These are phyloP conservation scores for Cremastinae sp. DNA, from an alignment of 2,888 invertebrate genomes.

Conservation along the genomic window DNA sequence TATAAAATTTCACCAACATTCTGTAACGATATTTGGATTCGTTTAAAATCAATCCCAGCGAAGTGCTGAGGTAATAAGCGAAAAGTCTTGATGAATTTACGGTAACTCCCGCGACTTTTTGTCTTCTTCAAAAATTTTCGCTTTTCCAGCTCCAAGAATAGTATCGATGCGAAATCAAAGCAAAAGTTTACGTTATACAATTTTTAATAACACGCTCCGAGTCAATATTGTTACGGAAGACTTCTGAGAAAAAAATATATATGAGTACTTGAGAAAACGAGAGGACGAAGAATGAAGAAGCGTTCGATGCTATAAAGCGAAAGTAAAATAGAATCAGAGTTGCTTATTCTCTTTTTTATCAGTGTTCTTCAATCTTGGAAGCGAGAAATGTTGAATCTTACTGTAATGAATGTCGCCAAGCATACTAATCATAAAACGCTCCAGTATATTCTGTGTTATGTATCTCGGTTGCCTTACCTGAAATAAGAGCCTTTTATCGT, in stretches of 20 bases:
- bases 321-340: slow-evolving; percentile 25
- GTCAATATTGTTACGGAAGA: too few relatives aligned
- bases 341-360: slow-evolving; percentile 61
- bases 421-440: slow-evolving; percentile 44
- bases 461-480: slow-evolving; percentile 34
- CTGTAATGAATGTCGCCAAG: slow-evolving; percentile 53
- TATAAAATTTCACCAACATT: slow-evolving; percentile 40
- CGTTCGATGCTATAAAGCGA: not conserved
- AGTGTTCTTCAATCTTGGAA: slow-evolving; percentile 36
- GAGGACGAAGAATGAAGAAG: too few relatives aligned
- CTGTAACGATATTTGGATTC: slow-evolving; percentile 18
- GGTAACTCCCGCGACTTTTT: not conserved
- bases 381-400: slow-evolving; percentile 52
- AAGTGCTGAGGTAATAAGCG: not conserved
- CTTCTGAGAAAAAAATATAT: too few relatives aligned
- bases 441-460: slow-evolving; percentile 29
- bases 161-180: slow-evolving; percentile 1
- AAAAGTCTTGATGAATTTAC: slow-evolving; percentile 6
- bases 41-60: slow-evolving; percentile 5
- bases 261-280: too few relatives aligned
- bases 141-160: not conserved
- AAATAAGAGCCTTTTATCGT: slow-evolving; percentile 14
- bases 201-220: too few relatives aligned
- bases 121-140: not conserved
- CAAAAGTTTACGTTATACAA: too few relatives aligned